Conservation (phyloP, 1,140 invertebrate species). For the Helicorthomorpha holstii region DNA sequence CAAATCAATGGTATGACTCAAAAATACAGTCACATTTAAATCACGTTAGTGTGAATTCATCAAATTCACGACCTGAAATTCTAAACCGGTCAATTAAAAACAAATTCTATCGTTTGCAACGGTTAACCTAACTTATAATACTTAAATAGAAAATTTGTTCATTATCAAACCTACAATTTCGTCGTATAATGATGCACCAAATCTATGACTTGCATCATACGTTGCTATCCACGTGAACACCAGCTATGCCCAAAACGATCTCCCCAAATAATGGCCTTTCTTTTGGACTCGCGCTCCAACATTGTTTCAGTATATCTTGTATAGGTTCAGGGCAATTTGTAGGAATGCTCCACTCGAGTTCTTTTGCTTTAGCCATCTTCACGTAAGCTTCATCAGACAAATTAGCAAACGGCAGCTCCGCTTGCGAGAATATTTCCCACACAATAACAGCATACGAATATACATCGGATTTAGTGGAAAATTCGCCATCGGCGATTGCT, state of each 20-base stretch:
- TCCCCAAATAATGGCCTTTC: conserved; percentile 43
- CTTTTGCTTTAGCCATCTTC: conserved; percentile 43
- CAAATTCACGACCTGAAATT: too few species aligned
- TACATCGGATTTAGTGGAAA: conserved; percentile 83
- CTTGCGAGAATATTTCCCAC: conserved; percentile 81
- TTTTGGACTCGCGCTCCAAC: conserved; percentile 42
- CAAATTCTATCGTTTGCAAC: too few species aligned
- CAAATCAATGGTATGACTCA: too few species aligned
- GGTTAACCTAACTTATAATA: too few species aligned
- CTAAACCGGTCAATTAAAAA: too few species aligned
- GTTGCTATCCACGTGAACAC: conserved; percentile 13
- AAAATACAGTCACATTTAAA: neutral
- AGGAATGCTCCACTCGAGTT: conserved; percentile 44
- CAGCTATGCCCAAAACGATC: conserved; percentile 18
- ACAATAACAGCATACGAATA: conserved; percentile 77
- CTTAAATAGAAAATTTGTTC: too few species aligned
- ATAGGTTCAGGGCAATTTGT: conserved; percentile 34
- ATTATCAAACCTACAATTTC: too few species aligned
- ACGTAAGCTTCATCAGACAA: conserved; percentile 58
- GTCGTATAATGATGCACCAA: neutral
- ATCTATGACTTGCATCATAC: conserved; percentile 8
- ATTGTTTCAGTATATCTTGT: conserved; percentile 35
- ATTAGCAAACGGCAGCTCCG: conserved; percentile 66
- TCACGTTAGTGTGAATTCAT: too few species aligned
- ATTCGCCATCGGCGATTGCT: conserved; percentile 74